Percentiles rank a stretch among this genome's conserved stretches.
These are phyloP conservation scores for Drosophila atripex DNA, from an alignment of 2,888 invertebrate genomes.

Conservation along the genomic window DNA sequence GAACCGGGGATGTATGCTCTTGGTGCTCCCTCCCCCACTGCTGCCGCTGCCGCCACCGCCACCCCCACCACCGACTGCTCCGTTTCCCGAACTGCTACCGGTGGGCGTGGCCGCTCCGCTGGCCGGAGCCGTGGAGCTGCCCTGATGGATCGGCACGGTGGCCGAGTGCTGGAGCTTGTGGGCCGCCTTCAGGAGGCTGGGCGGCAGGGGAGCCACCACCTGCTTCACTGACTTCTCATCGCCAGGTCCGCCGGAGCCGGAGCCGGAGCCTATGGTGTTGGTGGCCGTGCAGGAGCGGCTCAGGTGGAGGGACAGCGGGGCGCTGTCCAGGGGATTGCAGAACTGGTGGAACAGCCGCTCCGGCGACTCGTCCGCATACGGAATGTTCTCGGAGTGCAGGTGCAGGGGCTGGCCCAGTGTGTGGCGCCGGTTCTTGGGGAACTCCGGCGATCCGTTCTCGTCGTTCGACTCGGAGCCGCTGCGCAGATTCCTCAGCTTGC, in stretches of 20 bases:
- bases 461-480: conserved; percentile 88
- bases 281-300: conserved; percentile 78
- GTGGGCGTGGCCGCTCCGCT: conserved; percentile 77
- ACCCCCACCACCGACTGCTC: conserved; percentile 54
- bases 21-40: conserved; percentile 49
- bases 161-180: conserved; percentile 81
- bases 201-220: conserved; percentile 51
- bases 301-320: conserved; percentile 70
- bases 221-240: conserved; percentile 45
- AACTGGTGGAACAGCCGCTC: conserved; percentile 84
- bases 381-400: conserved; percentile 86
- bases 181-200: conserved; percentile 60
- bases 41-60: conserved; percentile 27
- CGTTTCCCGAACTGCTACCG: conserved; percentile 26
- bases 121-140: conserved; percentile 65
- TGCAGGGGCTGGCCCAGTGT: conserved; percentile 82
- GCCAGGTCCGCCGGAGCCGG: conserved; percentile 3
- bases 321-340: conserved; percentile 69
- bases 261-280: conserved; percentile 52
- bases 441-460: conserved; percentile 84
- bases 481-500: conserved; percentile 90
- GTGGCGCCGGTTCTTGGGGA: conserved; percentile 80
- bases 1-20: conserved; percentile 79
- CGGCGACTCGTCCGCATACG: conserved; percentile 89
- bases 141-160: conserved; percentile 78